A percentile compares a stretch with the other conserved stretches of the same genome.
phyloP scores from a whole-genome alignment of 2,797 vertebrate species.

The Eurystomus glaucurus region DNA sequence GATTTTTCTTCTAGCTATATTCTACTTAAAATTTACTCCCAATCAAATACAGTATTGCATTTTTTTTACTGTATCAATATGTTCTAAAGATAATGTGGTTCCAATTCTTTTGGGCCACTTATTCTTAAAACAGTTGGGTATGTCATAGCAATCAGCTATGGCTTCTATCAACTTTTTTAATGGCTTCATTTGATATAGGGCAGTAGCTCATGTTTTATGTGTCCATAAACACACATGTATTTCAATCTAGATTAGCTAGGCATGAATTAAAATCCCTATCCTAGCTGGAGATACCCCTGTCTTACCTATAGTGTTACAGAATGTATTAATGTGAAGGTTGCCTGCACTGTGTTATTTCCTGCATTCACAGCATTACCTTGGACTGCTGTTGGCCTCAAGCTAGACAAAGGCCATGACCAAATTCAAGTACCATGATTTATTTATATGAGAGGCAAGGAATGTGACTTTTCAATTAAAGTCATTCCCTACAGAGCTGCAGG shows the following conservation, averaged over 20 bases:
- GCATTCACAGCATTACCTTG: background rate
- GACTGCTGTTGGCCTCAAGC: background rate
- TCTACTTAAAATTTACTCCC: background rate
- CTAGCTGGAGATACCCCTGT: background rate
- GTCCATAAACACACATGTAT: background rate
- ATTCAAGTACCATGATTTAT: constrained; percentile 27
- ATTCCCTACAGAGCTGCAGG: constrained; percentile 35
- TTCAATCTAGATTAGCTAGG: constrained; percentile 7
- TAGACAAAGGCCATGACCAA: background rate
- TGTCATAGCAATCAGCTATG: background rate
- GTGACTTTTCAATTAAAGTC: constrained; percentile 55
- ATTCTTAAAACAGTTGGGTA: background rate
- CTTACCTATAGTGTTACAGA: background rate
- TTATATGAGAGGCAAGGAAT: background rate
- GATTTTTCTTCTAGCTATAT: background rate
- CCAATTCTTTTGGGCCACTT: background rate
- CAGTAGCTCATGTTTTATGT: background rate
- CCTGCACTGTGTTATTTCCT: background rate
- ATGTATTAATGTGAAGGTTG: background rate
- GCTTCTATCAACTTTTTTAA: background rate
- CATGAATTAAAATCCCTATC: background rate
- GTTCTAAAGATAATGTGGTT: background rate
- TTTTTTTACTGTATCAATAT: constrained; percentile 23
- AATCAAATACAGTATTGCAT: background rate
- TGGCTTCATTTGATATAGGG: background rate